These are phyloP conservation scores for Antheraea pernyi DNA, from an alignment of 1,140 invertebrate species.

Conservation along the genomic window DNA sequence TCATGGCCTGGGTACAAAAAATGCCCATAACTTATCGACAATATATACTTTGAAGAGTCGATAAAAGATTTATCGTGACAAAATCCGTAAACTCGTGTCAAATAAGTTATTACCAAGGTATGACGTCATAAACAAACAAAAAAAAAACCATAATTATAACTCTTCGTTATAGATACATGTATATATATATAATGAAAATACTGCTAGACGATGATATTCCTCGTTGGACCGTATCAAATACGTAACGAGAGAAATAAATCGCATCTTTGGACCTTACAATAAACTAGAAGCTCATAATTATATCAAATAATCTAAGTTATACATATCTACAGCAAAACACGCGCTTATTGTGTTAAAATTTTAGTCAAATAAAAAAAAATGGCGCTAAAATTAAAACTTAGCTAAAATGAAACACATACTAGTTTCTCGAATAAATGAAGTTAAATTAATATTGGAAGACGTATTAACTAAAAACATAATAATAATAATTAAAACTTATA, in stretches of 20 bases:
- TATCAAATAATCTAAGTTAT: conserved; percentile 33
- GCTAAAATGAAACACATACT: conserved; percentile 32
- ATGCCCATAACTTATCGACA: no score
- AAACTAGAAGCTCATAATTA: conserved; percentile 55
- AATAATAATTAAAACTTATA: conserved; percentile 15
- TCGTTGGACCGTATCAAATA: conserved; percentile 47
- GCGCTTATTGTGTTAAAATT: conserved; percentile 38
- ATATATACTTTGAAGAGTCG: no score
- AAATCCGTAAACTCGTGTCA: not conserved
- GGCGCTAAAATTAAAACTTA: conserved; percentile 43
- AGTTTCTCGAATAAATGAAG: conserved; percentile 31
- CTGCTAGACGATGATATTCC: conserved; percentile 52
- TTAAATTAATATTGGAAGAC: conserved; percentile 46
- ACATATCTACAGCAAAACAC: conserved; percentile 41
- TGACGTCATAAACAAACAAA: not conserved
- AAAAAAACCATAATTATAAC: not conserved
- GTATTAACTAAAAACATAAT: conserved; percentile 35
- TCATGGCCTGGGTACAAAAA: not conserved
- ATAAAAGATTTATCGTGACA: no score
- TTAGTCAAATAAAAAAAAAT: not conserved
- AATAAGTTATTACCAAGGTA: not conserved
- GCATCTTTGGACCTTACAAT: conserved; percentile 71
- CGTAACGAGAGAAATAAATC: conserved; percentile 23
- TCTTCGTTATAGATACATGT: not conserved
- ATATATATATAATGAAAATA: conserved; percentile 39